Conservation (phyloP, 2,797 vertebrate species). For the Periophthalmus magnuspinnatus region DNA sequence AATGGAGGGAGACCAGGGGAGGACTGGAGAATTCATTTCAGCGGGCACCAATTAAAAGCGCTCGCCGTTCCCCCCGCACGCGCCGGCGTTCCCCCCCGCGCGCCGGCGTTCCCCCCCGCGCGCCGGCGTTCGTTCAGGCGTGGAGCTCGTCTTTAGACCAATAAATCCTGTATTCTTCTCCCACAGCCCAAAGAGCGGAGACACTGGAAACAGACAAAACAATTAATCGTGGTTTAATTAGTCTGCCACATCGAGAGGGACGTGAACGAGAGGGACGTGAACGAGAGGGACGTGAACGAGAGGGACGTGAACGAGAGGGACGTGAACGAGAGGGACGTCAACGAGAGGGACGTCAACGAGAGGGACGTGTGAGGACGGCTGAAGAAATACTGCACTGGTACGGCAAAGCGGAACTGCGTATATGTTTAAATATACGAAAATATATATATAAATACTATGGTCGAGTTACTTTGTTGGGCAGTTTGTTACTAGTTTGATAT, state of each 20-base stretch:
- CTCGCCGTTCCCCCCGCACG: too few relatives aligned
- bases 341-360: too few relatives aligned
- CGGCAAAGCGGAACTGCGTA: background rate
- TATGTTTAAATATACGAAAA: too few relatives aligned
- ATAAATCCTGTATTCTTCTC: constrained; percentile 58
- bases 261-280: too few relatives aligned
- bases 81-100: too few relatives aligned
- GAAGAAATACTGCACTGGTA: background rate
- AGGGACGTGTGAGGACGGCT: background rate
- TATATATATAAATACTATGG: too few relatives aligned
- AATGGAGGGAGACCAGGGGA: constrained; percentile 34
- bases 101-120: too few relatives aligned
- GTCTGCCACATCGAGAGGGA: constrained; percentile 53
- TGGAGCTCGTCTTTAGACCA: constrained; percentile 59
- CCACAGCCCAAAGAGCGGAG: constrained; percentile 28
- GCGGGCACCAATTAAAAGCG: constrained; percentile 68
- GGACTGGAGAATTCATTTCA: constrained; percentile 67
- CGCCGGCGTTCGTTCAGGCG: constrained; percentile 69
- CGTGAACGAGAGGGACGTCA: too few relatives aligned
- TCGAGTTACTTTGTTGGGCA: too few relatives aligned
- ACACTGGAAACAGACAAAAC: constrained; percentile 59
- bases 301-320: too few relatives aligned
- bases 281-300: too few relatives aligned
- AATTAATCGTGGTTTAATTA: constrained; percentile 73
- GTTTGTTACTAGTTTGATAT: too few relatives aligned